Evolutionary conservation across 2,888 invertebrate species (phyloP), one percentile per base, ranked within the genome.

Genomic region (Agrochola lychnidis): DNA sequence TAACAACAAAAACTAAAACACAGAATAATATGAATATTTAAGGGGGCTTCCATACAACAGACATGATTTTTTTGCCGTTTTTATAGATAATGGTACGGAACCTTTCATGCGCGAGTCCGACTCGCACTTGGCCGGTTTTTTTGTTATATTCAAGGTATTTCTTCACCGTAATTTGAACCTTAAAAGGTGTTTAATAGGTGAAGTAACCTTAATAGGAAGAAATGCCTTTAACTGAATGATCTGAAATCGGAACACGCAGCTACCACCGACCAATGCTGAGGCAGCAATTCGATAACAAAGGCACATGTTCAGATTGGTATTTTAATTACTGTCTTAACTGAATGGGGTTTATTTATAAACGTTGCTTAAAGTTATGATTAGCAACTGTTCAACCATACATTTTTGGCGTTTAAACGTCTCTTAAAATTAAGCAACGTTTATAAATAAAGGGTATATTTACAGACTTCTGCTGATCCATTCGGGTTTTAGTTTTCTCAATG

Each of bases 381-480:
- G 9, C 40, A 6, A 22, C 22, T 36, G 6, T 22, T 36, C 6
- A 40, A 63, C 16, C n/a, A 63, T 40, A 40, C 0, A 9, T 40
- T n/a, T 63, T n/a, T 64, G 42, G 6, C 5, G 63, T 40, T 63
- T 2, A n/a, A 40, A 42, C 2, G 16, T 42, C 4, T 64, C 40
- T 16, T 40, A 63, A n/a, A 1, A 45, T 64, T 25, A 42, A 5
- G 19, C 19, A 66, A 25, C 12, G 10, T 19, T 45, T 66, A 22
- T 67, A 48, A 30, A 22, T 5, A 67, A 14, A 14, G 22, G 7
- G 19, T 48, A 7, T 48, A 30, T 30, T 48, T 1, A 36, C 3
- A 22, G 16, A 75, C 30, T 67, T 51, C 2, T 53, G 12, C 9
- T 45, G n/a, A 68, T 36, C 48, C 14, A 78, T 62, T 74, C 1